phyloP scores from a whole-genome alignment of 1,140 invertebrate species.

The Atta colombica region DNA sequence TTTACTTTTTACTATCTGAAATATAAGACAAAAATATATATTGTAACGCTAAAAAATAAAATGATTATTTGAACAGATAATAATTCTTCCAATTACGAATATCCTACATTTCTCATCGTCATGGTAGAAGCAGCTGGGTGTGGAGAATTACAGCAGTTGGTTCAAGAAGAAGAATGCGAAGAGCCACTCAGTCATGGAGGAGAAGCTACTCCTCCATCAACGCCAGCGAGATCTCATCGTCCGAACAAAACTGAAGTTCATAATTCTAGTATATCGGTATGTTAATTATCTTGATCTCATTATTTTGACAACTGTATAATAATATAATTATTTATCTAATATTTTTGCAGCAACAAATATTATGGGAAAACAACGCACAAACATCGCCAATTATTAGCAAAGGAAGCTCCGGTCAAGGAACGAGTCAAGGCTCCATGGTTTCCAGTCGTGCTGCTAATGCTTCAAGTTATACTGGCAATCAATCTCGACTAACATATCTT shows the following conservation, averaged over 20 bases:
- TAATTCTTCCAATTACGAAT: background rate
- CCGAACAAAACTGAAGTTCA: constrained; percentile 76
- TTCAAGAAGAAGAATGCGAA: constrained; percentile 83
- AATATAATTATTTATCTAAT: constrained; percentile 25
- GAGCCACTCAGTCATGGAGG: constrained; percentile 80
- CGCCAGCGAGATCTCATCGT: constrained; percentile 79
- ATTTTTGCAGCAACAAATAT: constrained; percentile 81
- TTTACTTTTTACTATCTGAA: background rate
- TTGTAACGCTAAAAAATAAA: background rate
- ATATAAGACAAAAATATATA: constrained; percentile 1
- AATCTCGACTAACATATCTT: constrained; percentile 86
- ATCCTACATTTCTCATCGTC: constrained; percentile 17
- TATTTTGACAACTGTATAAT: background rate
- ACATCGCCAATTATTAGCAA: constrained; percentile 84
- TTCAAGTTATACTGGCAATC: constrained; percentile 83
- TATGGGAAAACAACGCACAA: constrained; percentile 82
- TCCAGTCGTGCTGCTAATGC: constrained; percentile 82
- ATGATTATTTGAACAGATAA: background rate
- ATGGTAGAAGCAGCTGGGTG: constrained; percentile 82
- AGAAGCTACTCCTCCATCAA: constrained; percentile 82
- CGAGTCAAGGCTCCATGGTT: constrained; percentile 84
- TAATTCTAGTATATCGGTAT: constrained; percentile 77
- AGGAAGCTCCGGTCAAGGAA: constrained; percentile 84
- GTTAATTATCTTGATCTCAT: background rate
- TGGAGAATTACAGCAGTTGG: constrained; percentile 83